Base-by-base conservation (phyloP, 1,140 invertebrate species). In the Drosophila lacteicornis region DNA sequence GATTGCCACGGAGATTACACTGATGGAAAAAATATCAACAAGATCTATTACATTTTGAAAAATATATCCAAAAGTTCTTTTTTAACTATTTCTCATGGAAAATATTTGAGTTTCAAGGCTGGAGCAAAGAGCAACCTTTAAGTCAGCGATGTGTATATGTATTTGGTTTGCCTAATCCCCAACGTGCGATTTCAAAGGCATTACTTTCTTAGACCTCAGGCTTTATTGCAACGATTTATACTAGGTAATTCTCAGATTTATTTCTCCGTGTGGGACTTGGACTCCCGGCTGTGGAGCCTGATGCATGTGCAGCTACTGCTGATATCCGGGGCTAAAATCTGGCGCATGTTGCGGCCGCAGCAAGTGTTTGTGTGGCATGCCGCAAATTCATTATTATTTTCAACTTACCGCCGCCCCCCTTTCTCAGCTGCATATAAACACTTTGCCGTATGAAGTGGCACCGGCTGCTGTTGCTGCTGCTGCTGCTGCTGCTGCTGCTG, bases 381-480 rank as follows among this genome's bases (percentile, higher is more conserved):
- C 85, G 67, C 85, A 90, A 82, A 88, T 88, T 90, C 85, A 88
- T 88, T 88, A 88, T 85, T 88, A 85, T 88, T 88, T 90, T 75
- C 61, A 57, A 50, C 65, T 43, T 56, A 36, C 55, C 63, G 45
- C 38, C 58, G 46, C 53, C 51, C 43, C 45, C 30, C 53, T 36
- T 49, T 19, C 13, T 42, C 73, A 62, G 67, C 30, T 68, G 57
- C 71, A 45, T 65, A 73, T 73, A 73, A 73, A 76, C 51, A 66
- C 71, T 66, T 42, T 17, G 17, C 56, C 61, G 45, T 43, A 77
- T 77, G 55, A 68, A 77, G 80, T 71, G 79, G 70, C 70, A 58
- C 67, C 67, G 61, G 67, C 55, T 59, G 70, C 74, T 38, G 27
- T 40, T 33, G 55, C 15, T 43, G 22, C 74, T 38, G 27, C 47